Conservation (phyloP, 2,797 vertebrate species). For the Epinephelus coioides region DNA sequence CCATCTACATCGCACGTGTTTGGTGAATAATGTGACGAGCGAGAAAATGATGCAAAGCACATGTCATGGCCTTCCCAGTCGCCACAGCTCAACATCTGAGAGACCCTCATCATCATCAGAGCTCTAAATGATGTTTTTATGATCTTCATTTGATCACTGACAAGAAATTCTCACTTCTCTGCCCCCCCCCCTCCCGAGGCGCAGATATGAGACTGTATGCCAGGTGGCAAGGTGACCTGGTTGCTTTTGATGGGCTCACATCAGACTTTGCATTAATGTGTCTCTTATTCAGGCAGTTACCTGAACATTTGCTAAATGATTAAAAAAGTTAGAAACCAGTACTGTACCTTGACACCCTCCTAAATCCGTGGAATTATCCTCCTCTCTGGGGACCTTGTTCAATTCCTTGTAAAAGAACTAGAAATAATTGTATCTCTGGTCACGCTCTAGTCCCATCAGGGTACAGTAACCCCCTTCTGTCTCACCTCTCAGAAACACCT, state of each 20-base stretch:
- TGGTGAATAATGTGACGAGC: conserved; percentile 28
- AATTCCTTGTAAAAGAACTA: conserved; percentile 5
- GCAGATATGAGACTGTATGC: conserved; percentile 1
- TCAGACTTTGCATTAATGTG: background rate
- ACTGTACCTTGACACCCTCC: background rate
- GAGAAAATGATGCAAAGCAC: conserved; percentile 2
- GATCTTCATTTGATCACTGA: conserved; percentile 45
- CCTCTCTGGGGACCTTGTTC: background rate
- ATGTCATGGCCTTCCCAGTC: background rate
- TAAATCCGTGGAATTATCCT: background rate
- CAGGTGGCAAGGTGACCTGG: conserved; percentile 52
- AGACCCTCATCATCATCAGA: conserved; percentile 33
- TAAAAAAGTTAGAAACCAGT: background rate
- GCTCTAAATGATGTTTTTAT: conserved; percentile 47
- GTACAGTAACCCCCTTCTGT: conserved; percentile 26
- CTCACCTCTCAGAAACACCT: conserved; percentile 14
- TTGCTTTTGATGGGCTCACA: conserved; percentile 26
- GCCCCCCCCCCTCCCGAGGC: background rate
- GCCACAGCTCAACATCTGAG: conserved; percentile 21
- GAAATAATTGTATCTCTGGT: conserved; percentile 28
- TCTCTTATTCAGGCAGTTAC: conserved; percentile 15
- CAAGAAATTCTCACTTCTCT: conserved; percentile 12
- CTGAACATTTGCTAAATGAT: background rate
- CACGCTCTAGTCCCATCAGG: conserved; percentile 17
- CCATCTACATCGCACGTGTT: background rate